Conservation (phyloP, 2,888 invertebrate species). For the Stratiomys singularior region DNA sequence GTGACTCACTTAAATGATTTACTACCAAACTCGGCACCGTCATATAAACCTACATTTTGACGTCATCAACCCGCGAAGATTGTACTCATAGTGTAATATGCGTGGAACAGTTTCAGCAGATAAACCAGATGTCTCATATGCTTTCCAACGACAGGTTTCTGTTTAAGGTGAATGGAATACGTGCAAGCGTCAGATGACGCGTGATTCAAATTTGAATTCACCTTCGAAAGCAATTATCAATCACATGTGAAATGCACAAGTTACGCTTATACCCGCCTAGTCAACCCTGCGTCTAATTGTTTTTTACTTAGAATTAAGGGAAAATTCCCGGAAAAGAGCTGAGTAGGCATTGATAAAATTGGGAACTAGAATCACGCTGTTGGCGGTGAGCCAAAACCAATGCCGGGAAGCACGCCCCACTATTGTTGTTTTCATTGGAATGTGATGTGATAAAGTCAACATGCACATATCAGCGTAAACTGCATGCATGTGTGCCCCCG, state of each 20-base stretch:
- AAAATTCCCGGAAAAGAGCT: background rate
- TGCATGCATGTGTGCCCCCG: too few species aligned
- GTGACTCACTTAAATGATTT: conserved; percentile 17
- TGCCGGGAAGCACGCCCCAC: background rate
- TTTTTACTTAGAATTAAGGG: background rate
- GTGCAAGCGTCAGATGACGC: background rate
- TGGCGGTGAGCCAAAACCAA: conserved; percentile 7
- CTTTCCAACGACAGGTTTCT: background rate
- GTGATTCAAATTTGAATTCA: background rate
- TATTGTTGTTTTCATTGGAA: conserved; percentile 3
- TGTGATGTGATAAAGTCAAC: background rate
- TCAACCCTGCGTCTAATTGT: too few species aligned
- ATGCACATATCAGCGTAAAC: background rate
- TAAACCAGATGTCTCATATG: conserved; percentile 13
- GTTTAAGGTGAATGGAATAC: background rate
- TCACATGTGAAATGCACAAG: background rate
- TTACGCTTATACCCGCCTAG: background rate
- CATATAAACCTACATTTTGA: background rate
- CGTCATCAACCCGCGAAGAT: conserved; percentile 2
- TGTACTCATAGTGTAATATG: background rate
- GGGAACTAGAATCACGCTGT: background rate
- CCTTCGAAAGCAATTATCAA: background rate
- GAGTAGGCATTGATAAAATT: conserved; percentile 2
- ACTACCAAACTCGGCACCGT: background rate
- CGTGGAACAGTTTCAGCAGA: conserved; percentile 7